Evolutionary conservation across 2,113 vertebrate genomes (phyloP), one percentile per base, ranked within the genome.

Genomic region (Lathamus discolor): DNA sequence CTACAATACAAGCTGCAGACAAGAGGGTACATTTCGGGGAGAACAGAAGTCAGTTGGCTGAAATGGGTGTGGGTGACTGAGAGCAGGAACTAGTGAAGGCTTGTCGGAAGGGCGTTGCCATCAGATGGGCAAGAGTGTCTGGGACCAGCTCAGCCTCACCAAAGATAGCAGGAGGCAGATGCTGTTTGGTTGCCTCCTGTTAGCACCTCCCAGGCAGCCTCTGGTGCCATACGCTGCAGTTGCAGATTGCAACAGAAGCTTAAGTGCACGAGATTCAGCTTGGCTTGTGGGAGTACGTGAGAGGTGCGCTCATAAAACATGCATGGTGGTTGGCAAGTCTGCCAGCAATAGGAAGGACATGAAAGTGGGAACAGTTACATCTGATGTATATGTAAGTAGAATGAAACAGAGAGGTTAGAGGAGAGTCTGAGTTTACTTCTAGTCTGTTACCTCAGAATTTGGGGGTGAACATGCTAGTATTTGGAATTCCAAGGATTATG

Each of bases 391-490:
- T 29, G 1, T 13, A 63, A 20, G 54, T 24, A 73, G 54, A 84
- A 68, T 10, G 27, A 73, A 78, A 82, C 4, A 17, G 23, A 59
- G 55, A 73, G 24, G 11, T 51, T 51, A 54, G 37, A n/a, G 28
- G 31, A 51, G 49, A 74, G 55, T 63, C 62, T 80, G 63, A 77
- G 74, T 54, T 83, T 77, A 57, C 29, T 82, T 82, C 64, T 22
- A 72, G 64, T 83, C 74, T 84, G 20, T 66, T 87, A 69, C 6
- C 62, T 92, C 70, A 75, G 62, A 85, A 76, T 95, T 23, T 79
- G 52, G 46, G 44, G 44, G 66, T 59, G 59, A 83, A 76, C 7
- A 1, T 29, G 27, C 35, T 84, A 67, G 28, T 37, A 35, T 49
- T 52, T 85, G 62, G 27, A 84, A 76, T 72, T 76, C 1, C 4